These are phyloP conservation scores for Drosophila austrosaltans DNA, from an alignment of 2,888 invertebrate species.

Conservation along the genomic window DNA sequence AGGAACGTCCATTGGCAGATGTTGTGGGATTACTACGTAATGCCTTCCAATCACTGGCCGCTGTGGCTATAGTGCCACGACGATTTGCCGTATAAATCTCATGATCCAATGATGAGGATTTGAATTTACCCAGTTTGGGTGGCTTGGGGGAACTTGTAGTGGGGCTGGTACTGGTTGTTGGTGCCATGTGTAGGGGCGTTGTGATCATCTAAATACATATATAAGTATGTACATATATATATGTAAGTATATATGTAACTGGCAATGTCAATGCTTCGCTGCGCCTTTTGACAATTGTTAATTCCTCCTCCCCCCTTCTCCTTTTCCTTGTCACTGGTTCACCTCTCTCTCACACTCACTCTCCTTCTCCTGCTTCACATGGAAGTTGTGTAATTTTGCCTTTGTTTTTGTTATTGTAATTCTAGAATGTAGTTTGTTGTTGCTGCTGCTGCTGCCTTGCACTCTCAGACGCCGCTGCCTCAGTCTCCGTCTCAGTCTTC, in stretches of 20 bases:
- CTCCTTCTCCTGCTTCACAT: conserved; percentile 54
- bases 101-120: conserved; percentile 78
- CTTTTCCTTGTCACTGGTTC: conserved; percentile 14
- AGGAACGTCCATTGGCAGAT: conserved; percentile 54
- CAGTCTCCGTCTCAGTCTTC: conserved; percentile 44
- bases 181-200: conserved; percentile 53
- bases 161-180: conserved; percentile 30
- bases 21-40: conserved; percentile 39
- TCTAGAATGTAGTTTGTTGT: conserved; percentile 33
- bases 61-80: conserved; percentile 68
- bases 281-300: conserved; percentile 38
- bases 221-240: background rate
- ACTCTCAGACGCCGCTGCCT: conserved; percentile 38
- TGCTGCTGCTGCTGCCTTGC: conserved; percentile 45
- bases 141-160: conserved; percentile 38
- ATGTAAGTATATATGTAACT: background rate
- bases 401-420: conserved; percentile 31
- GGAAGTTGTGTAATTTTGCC: conserved; percentile 66
- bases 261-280: conserved; percentile 47
- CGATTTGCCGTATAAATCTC: conserved; percentile 77
- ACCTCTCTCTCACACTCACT: conserved; percentile 21
- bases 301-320: conserved; percentile 20
- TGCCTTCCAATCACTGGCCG: conserved; percentile 69
- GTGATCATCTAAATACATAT: conserved; percentile 45
- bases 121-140: conserved; percentile 65